Percentiles rank a stretch among this genome's conserved stretches.
phyloP scores from a whole-genome alignment of 1,140 invertebrate species.

The Lasioglossum baleicum region DNA sequence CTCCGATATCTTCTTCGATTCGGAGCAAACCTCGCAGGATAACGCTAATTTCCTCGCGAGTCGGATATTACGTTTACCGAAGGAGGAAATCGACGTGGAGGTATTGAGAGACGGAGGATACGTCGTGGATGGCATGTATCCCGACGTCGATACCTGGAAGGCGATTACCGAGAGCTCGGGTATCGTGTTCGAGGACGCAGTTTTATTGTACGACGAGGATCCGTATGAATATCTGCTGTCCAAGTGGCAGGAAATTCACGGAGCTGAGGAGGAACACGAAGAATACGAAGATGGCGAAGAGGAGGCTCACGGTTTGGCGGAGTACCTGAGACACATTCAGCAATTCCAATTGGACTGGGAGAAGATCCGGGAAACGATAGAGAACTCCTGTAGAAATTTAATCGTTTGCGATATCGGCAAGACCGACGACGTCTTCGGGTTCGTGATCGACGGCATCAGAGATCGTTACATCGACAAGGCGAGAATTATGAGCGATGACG shows the following conservation, averaged over 20 bases:
- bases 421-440: conserved; percentile 14
- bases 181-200: conserved; percentile 79
- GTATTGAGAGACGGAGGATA: conserved; percentile 76
- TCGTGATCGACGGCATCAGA: conserved; percentile 60
- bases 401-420: conserved; percentile 53
- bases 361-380: conserved; percentile 20
- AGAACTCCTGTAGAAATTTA: conserved; percentile 18
- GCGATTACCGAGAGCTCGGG: conserved; percentile 73
- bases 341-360: conserved; percentile 32
- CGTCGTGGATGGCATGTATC: conserved; percentile 82
- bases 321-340: conserved; percentile 44
- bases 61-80: conserved; percentile 67
- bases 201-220: conserved; percentile 78
- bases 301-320: not conserved
- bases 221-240: conserved; percentile 55
- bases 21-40: conserved; percentile 66
- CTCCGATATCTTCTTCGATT: conserved; percentile 19
- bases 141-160: conserved; percentile 77
- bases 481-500: conserved; percentile 55
- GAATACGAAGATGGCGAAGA: conserved; percentile 24
- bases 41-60: conserved; percentile 73
- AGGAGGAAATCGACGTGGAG: conserved; percentile 58
- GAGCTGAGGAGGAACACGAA: not conserved
- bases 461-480: conserved; percentile 59
- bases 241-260: conserved; percentile 37